Percentiles rank a stretch among this genome's conserved stretches.
Conservation (phyloP, 1,140 invertebrate genomes). For the Elymnias hypermnestra region DNA sequence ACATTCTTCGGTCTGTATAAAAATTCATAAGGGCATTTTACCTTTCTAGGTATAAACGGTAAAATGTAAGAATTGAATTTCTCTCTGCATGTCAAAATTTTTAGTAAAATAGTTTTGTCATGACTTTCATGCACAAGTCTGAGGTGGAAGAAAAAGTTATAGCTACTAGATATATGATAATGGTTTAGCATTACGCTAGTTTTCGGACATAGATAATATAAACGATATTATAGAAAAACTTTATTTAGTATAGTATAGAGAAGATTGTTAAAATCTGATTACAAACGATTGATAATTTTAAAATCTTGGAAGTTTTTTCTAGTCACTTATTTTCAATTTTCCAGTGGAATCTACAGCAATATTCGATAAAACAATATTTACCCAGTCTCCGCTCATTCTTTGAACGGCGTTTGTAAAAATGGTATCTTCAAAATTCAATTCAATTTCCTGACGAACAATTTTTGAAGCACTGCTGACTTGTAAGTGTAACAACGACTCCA, state of each 20-base stretch:
- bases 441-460: slow-evolving; percentile 24
- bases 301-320: too few species aligned
- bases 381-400: slow-evolving; percentile 9
- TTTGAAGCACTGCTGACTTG: slow-evolving; percentile 16
- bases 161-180: too few species aligned
- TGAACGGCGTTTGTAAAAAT: slow-evolving; percentile 9
- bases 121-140: too few species aligned
- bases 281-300: too few species aligned
- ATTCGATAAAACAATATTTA: slow-evolving; percentile 11
- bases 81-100: slow-evolving; percentile 1
- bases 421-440: slow-evolving; percentile 21
- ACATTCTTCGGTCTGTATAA: slow-evolving; percentile 22
- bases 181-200: too few species aligned
- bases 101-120: too few species aligned
- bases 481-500: slow-evolving; percentile 14
- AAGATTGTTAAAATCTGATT: too few species aligned
- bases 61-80: slow-evolving; percentile 10
- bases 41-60: slow-evolving; percentile 15
- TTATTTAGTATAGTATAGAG: too few species aligned
- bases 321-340: too few species aligned
- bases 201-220: too few species aligned
- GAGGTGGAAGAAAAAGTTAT: too few species aligned
- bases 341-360: not conserved
- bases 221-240: too few species aligned
- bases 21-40: slow-evolving; percentile 26